Conservation (phyloP, 64 coral and sea anemone genomes). For the Montipora capricornis region DNA sequence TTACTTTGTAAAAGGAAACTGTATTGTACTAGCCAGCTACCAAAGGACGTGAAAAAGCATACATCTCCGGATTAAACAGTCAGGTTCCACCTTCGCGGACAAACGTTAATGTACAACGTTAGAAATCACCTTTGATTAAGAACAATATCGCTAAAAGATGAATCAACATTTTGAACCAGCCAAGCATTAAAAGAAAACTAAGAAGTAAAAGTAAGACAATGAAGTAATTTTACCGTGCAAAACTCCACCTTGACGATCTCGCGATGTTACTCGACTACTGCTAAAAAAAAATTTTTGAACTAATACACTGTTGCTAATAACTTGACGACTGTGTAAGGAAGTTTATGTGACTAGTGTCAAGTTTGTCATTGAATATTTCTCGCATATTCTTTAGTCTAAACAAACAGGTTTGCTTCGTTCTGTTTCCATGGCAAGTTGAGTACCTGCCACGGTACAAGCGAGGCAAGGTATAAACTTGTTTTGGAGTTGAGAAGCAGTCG, state of each 20-base stretch:
- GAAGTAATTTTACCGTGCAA: background rate
- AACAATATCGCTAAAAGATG: background rate
- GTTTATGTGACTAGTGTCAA: background rate
- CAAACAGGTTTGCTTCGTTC: conserved; percentile 6
- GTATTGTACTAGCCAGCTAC: conserved; percentile 3
- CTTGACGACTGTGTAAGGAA: background rate
- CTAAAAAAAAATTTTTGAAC: background rate
- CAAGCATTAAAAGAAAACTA: conserved; percentile 1
- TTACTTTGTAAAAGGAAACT: conserved; percentile 54
- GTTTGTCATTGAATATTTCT: background rate
- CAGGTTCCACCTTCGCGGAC: background rate
- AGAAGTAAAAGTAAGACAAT: background rate
- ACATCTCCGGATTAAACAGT: background rate
- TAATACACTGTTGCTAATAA: conserved; percentile 41
- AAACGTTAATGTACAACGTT: background rate
- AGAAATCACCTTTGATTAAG: background rate
- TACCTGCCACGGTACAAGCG: conserved; percentile 26
- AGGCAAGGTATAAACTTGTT: background rate
- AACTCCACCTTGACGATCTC: background rate
- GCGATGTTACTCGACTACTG: background rate
- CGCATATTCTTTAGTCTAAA: conserved; percentile 45
- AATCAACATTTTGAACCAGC: background rate
- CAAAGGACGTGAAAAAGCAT: background rate
- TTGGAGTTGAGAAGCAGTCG: too few relatives aligned
- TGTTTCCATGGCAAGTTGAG: conserved; percentile 18